Evolutionary conservation across 1,140 invertebrate genomes (phyloP), one percentile per base, ranked within the genome.

Genomic region (Amyelois transitella): DNA sequence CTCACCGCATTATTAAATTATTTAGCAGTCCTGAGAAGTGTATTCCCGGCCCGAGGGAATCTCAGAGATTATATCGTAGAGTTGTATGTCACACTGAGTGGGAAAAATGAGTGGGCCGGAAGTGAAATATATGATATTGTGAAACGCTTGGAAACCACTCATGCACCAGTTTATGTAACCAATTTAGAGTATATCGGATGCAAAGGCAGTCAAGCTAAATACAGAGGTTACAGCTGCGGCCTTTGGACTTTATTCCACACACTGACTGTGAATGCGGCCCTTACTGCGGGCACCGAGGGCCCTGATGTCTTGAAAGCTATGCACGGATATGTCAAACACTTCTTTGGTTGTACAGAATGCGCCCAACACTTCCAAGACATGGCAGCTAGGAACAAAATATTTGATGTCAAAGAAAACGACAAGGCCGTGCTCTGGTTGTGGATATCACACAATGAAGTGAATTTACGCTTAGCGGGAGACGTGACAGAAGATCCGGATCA

Each of bases 221-320:
- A 90, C 48, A 91, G 98, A 47, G 97, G 97, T n/a, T 99, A 97
- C 80, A 96, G 97, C 0, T 99, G 98, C 89, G 94, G 96, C 0
- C 85, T 99, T 12, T 99, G 98, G 98, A 95, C 92, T 25, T 89
- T 98, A 55, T 99, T 99, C 81, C 98, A 99, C 77, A 95, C 94
- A 43, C 81, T 99, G 18, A 97, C 96, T 7, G 95, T 98, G 0
- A 94, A 94, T 76, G 93, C 94, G 47, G 91, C 92, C 0, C 61
- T 81, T 2, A 80, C 81, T 19, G 75, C 89, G 25, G 74, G 88
- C 0, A 69, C 63, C 3, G 76, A 86, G 43, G 89, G 93, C 55
- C 91, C 93, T 0, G 77, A 87, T 14, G 91, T 98, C 8, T 83
- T 99, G 0, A 85, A 90, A 63, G 93, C 94, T 0, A 97, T 99